phyloP scores from a whole-genome alignment of 2,113 vertebrate genomes.

The Martes martes region DNA sequence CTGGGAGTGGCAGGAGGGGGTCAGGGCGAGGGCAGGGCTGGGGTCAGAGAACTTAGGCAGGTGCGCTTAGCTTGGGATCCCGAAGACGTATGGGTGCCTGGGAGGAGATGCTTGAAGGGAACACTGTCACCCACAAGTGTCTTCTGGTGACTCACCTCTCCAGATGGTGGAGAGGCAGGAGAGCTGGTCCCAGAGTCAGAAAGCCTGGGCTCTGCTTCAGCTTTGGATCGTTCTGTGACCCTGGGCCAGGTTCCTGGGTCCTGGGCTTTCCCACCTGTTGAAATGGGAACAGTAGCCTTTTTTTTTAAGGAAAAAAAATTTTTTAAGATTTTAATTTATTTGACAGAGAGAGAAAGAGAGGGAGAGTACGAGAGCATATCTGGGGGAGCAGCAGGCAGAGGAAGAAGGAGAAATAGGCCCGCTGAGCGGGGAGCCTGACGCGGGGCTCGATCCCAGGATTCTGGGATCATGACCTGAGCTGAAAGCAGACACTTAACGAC shows the following conservation, averaged over 20 bases:
- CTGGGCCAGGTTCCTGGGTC: not conserved
- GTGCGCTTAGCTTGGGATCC: not conserved
- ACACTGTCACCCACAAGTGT: fast-evolving
- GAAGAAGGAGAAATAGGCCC: too few species aligned
- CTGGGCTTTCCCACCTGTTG: not conserved
- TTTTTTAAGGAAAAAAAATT: too few species aligned
- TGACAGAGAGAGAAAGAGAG: too few species aligned
- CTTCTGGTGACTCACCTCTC: not conserved
- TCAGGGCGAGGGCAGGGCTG: not conserved
- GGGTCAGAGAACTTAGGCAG: not conserved
- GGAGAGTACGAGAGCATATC: too few species aligned
- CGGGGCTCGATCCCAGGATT: too few species aligned
- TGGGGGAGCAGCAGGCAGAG: too few species aligned
- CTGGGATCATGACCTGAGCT: too few species aligned
- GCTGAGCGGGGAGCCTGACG: too few species aligned
- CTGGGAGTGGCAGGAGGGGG: not conserved
- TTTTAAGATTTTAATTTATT: too few species aligned
- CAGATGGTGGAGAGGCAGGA: not conserved
- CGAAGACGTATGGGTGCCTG: not conserved
- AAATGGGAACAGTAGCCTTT: not conserved
- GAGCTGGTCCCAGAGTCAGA: not conserved
- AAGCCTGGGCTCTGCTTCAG: not conserved
- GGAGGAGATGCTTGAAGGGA: not conserved
- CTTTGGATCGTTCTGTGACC: not conserved
- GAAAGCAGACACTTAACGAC: too few species aligned